These are phyloP conservation scores for Pedicia rivosa DNA, from an alignment of 2,888 invertebrate species.

Conservation along the genomic window DNA sequence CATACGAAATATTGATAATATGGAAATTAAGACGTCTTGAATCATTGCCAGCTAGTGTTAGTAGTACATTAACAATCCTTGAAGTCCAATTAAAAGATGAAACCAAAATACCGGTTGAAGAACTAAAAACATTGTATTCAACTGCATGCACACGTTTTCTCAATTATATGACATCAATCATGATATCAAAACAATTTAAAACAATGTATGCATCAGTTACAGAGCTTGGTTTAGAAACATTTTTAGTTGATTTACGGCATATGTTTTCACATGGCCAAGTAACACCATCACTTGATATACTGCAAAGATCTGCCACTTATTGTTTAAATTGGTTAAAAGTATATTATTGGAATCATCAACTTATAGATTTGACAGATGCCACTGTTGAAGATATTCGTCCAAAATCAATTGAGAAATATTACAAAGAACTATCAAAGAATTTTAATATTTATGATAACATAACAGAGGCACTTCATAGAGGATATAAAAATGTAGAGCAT, in stretches of 20 bases:
- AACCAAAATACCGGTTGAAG: slow-evolving; percentile 1
- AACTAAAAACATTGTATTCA: slow-evolving; percentile 21
- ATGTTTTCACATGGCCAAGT: slow-evolving; percentile 27
- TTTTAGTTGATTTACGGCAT: slow-evolving; percentile 28
- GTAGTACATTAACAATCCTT: slow-evolving; percentile 24
- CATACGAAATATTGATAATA: slow-evolving; percentile 19
- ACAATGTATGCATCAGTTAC: slow-evolving; percentile 28
- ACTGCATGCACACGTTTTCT: slow-evolving; percentile 27
- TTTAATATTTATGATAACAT: slow-evolving; percentile 22
- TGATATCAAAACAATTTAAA: slow-evolving; percentile 21
- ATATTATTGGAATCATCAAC: slow-evolving; percentile 25
- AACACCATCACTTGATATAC: slow-evolving; percentile 21
- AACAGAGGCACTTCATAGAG: slow-evolving; percentile 16
- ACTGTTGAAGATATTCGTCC: slow-evolving; percentile 18
- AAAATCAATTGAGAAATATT: slow-evolving; percentile 19
- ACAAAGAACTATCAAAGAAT: slow-evolving; percentile 16
- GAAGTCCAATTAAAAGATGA: slow-evolving; percentile 22
- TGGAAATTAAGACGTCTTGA: slow-evolving; percentile 25
- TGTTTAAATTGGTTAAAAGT: slow-evolving; percentile 26
- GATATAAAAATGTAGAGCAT: slow-evolving; percentile 12
- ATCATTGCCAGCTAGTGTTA: slow-evolving; percentile 25
- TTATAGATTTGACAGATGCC: slow-evolving; percentile 18
- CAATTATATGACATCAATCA: slow-evolving; percentile 30
- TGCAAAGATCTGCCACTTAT: slow-evolving; percentile 20
- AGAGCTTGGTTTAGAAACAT: slow-evolving; percentile 24